phyloP scores from a whole-genome alignment of 37 sponge, comb jelly and placozoan species.

The Tethya wilhelma region DNA sequence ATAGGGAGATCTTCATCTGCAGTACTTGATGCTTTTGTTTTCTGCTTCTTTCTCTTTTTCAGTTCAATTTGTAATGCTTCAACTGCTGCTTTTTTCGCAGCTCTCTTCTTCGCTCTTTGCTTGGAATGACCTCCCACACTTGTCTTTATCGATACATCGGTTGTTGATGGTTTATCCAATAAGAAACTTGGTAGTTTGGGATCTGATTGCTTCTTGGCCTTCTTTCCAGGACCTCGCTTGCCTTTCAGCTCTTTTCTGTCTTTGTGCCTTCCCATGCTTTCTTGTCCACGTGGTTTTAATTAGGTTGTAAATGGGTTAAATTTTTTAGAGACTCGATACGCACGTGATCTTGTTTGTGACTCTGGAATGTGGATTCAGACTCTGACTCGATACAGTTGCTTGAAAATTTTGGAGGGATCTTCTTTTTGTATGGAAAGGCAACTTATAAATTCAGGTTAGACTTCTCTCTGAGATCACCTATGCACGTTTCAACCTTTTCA shows the following conservation, averaged over 20 bases:
- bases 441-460: too few relatives aligned
- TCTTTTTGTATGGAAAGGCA: too few relatives aligned
- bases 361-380: too few relatives aligned
- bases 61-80: constrained; percentile 6
- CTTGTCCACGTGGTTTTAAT: background rate
- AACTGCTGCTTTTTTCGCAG: constrained; percentile 8
- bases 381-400: too few relatives aligned
- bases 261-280: background rate
- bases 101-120: constrained; percentile 37
- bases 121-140: constrained; percentile 27
- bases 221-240: constrained; percentile 71
- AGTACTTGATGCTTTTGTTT: constrained; percentile 2
- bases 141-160: too few relatives aligned
- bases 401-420: too few relatives aligned
- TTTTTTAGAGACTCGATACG: too few relatives aligned
- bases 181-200: constrained; percentile 64
- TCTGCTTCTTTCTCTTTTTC: background rate
- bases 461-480: too few relatives aligned
- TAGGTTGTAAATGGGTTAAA: too few relatives aligned
- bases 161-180: too few relatives aligned
- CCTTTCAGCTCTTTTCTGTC: background rate
- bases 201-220: constrained; percentile 64
- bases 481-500: background rate
- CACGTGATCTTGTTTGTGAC: too few relatives aligned
- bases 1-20: constrained; percentile 19